Percentiles rank a stretch among this genome's conserved stretches.
These are phyloP conservation scores for Balaeniceps rex DNA, from an alignment of 2,113 vertebrate genomes.

Conservation along the genomic window DNA sequence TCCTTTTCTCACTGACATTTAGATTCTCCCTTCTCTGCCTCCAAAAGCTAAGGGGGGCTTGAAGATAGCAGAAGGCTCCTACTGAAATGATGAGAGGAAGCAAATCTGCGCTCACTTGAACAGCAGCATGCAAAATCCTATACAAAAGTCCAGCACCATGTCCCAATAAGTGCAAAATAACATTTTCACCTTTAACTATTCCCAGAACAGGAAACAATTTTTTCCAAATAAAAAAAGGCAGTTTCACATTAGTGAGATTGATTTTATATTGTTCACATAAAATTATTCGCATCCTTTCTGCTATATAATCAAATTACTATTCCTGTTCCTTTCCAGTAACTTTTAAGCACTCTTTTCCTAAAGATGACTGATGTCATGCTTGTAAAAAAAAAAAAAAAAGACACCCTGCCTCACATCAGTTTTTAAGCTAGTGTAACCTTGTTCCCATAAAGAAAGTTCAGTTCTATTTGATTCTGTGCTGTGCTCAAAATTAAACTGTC, in stretches of 20 bases:
- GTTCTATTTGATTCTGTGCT: background rate
- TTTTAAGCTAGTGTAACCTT: background rate
- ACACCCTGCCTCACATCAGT: background rate
- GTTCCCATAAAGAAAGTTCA: background rate
- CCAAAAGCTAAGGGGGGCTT: background rate
- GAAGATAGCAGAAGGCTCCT: background rate
- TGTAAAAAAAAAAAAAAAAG: background rate
- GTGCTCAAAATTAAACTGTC: background rate
- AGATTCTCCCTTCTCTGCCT: background rate
- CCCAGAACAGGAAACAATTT: background rate
- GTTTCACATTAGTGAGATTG: background rate
- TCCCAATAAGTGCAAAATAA: background rate
- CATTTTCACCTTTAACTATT: background rate
- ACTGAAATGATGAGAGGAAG: background rate
- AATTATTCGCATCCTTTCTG: background rate
- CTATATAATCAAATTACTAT: background rate
- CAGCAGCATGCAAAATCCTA: background rate
- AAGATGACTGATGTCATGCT: background rate
- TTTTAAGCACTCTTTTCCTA: background rate
- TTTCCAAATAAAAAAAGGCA: background rate
- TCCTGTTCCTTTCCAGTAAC: background rate
- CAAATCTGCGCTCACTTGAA: background rate
- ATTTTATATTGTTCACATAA: background rate
- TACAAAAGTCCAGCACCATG: background rate
- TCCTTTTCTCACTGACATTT: background rate